Evolutionary conservation across 2,888 invertebrate species (phyloP).

Genomic region (Eucriotettix oculatus): DNA sequence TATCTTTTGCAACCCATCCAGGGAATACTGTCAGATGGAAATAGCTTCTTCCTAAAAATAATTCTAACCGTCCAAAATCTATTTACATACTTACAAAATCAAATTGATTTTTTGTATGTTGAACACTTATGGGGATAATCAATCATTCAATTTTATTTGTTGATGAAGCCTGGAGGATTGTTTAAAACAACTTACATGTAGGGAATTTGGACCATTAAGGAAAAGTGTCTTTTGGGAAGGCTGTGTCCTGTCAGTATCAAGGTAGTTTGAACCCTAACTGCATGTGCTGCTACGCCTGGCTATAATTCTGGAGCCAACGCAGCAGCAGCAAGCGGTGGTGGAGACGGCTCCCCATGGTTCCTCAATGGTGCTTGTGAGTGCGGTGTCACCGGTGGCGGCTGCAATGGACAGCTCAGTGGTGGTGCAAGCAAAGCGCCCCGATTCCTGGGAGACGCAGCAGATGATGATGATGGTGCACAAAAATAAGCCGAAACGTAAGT

Average conservation of each 20-base stretch:
- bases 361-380: constrained; percentile 24
- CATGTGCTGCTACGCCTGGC: not conserved
- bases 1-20: not conserved
- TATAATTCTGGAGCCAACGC: constrained; percentile 38
- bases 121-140: too few species aligned
- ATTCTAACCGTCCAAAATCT: too few species aligned
- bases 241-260: too few species aligned
- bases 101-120: too few species aligned
- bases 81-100: too few species aligned
- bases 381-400: constrained; percentile 32
- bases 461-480: constrained; percentile 46
- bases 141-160: too few species aligned
- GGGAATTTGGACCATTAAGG: too few species aligned
- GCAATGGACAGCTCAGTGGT: constrained; percentile 21
- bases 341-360: constrained; percentile 17
- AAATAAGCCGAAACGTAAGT: constrained; percentile 51
- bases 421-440: constrained; percentile 22
- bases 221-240: too few species aligned
- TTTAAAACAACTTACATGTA: too few species aligned
- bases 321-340: constrained; percentile 23
- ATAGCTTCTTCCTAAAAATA: not conserved
- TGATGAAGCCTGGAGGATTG: too few species aligned
- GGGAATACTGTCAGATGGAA: not conserved
- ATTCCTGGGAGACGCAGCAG: constrained; percentile 56
- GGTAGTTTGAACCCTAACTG: not conserved